phyloP scores from a whole-genome alignment of 2,797 vertebrate species.

The Clamator glandarius region DNA sequence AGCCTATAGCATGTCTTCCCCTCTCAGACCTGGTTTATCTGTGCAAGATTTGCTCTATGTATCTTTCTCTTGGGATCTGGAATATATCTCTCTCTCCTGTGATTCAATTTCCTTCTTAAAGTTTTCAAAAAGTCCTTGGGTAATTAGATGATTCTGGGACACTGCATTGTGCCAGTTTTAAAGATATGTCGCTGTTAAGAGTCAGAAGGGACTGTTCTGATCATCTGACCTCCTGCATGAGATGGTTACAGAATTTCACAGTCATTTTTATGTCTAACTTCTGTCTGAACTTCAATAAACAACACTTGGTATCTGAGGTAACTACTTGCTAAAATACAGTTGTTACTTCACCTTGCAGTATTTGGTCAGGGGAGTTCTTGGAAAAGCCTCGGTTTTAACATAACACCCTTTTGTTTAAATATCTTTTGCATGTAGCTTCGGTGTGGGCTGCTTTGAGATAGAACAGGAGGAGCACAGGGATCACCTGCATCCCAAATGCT shows the following conservation, averaged over 20 bases:
- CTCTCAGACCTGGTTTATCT: slow-evolving; percentile 66
- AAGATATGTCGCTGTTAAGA: slow-evolving; percentile 6
- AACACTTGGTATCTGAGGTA: not conserved
- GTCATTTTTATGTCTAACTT: not conserved
- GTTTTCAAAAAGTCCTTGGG: slow-evolving; percentile 62
- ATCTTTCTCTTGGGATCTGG: slow-evolving; percentile 64
- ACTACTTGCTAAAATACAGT: not conserved
- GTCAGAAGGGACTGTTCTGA: slow-evolving; percentile 12
- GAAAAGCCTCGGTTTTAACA: not conserved
- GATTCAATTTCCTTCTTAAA: slow-evolving; percentile 53
- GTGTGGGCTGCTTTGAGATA: not conserved
- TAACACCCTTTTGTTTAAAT: not conserved
- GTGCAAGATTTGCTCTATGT: slow-evolving; percentile 26
- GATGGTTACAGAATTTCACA: not conserved
- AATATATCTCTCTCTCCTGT: slow-evolving; percentile 61
- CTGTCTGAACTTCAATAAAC: not conserved
- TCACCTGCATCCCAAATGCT: not conserved
- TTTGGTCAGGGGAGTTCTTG: not conserved
- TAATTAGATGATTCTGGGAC: slow-evolving; percentile 72
- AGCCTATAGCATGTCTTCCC: not conserved
- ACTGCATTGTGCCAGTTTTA: slow-evolving; percentile 56
- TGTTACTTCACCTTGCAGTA: not conserved
- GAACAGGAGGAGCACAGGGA: not conserved
- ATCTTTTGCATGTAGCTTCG: not conserved
- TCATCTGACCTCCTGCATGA: slow-evolving; percentile 4